Percentiles rank a stretch among this genome's conserved stretches.
Conservation (phyloP, 2,797 vertebrate genomes). For the Bufotes viridis region DNA sequence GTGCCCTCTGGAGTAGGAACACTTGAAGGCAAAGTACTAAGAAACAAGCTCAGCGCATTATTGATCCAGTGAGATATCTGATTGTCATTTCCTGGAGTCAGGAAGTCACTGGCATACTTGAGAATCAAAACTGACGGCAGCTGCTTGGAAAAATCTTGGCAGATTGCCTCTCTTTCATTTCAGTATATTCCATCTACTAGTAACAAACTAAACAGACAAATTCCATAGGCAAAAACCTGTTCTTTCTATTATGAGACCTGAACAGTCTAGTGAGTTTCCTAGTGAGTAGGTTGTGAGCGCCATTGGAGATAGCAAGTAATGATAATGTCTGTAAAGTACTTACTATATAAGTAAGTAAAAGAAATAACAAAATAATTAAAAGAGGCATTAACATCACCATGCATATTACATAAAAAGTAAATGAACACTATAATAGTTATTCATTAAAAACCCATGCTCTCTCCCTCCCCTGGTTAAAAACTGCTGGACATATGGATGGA, state of each 20-base stretch:
- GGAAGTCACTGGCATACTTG: constrained; percentile 46
- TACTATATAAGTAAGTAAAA: too few relatives aligned
- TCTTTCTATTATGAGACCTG: neutral
- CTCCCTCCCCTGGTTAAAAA: too few relatives aligned
- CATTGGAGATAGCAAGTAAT: too few relatives aligned
- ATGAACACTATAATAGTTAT: too few relatives aligned
- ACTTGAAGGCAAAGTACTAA: constrained; percentile 24
- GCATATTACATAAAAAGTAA: too few relatives aligned
- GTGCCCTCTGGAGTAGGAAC: neutral
- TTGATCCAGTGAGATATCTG: constrained; percentile 47
- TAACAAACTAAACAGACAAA: neutral
- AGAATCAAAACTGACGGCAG: constrained; percentile 43
- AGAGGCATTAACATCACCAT: too few relatives aligned
- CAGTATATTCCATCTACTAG: neutral
- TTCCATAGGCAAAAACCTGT: constrained; percentile 14
- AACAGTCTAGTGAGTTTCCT: neutral
- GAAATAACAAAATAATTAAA: neutral
- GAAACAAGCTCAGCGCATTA: constrained; percentile 35
- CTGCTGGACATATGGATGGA: too few relatives aligned
- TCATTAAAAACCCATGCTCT: too few relatives aligned
- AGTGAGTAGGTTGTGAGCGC: too few relatives aligned
- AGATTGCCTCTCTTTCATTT: constrained; percentile 31
- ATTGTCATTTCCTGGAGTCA: constrained; percentile 48
- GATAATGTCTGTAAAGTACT: too few relatives aligned
- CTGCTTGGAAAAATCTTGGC: constrained; percentile 41